A percentile compares a stretch with the other conserved stretches of the same genome.
These are phyloP conservation scores for Prionailurus bengalensis DNA, from an alignment of 2,113 vertebrate genomes.

Conservation along the genomic window DNA sequence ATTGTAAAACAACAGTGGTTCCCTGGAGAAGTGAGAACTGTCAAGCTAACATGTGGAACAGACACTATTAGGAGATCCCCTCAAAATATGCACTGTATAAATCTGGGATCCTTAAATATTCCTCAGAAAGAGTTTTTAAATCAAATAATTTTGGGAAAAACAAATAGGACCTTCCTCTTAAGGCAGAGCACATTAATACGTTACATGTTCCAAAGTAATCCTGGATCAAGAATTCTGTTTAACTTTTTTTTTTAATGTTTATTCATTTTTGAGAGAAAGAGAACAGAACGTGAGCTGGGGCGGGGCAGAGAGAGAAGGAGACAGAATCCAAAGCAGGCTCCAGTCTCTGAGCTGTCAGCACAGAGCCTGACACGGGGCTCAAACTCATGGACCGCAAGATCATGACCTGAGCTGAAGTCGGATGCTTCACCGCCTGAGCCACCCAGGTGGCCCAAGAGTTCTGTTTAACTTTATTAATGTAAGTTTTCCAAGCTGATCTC, in stretches of 20 bases:
- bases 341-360: too few species aligned
- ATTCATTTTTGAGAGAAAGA: too few species aligned
- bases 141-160: constrained; percentile 18
- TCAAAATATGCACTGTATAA: not conserved
- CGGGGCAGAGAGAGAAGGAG: too few species aligned
- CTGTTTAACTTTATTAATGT: not conserved
- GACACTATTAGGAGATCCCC: not conserved
- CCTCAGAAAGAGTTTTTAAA: not conserved
- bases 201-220: not conserved
- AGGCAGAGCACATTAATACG: not conserved
- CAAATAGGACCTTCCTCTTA: not conserved
- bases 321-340: too few species aligned
- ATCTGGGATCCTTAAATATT: not conserved
- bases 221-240: not conserved
- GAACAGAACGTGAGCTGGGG: too few species aligned
- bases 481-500: not conserved
- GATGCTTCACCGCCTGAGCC: too few species aligned
- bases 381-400: too few species aligned
- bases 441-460: too few species aligned
- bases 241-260: not conserved
- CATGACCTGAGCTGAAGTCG: too few species aligned
- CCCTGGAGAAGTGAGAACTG: not conserved
- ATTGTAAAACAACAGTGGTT: not conserved
- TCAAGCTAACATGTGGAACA: not conserved
- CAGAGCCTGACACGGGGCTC: too few species aligned